Evolutionary conservation across 2,888 invertebrate species (phyloP).

Genomic region (Nemurella pictetii): DNA sequence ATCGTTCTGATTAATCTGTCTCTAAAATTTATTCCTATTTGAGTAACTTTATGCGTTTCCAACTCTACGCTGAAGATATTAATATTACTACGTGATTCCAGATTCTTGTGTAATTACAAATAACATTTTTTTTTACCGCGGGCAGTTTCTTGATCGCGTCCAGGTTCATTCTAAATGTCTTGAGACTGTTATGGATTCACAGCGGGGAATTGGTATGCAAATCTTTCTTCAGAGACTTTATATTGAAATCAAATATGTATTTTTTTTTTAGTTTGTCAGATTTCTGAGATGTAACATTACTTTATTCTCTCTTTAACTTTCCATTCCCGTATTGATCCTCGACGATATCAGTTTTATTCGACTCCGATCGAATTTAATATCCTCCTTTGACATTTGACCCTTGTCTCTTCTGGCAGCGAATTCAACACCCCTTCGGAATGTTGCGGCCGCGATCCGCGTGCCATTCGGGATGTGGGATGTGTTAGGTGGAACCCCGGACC

Average conservation of each 20-base stretch:
- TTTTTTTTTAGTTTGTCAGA: neutral
- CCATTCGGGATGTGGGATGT: neutral
- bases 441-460: neutral
- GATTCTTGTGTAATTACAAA: neutral
- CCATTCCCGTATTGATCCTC: neutral
- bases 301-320: neutral
- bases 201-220: neutral
- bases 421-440: constrained; percentile 7
- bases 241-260: neutral
- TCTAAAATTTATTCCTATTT: neutral
- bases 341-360: neutral
- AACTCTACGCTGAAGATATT: neutral
- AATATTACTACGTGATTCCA: neutral
- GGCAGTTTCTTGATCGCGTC: neutral
- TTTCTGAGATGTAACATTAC: neutral
- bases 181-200: neutral
- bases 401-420: neutral
- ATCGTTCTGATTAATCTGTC: neutral
- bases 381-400: constrained; percentile 22
- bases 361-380: neutral
- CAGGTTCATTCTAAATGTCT: neutral
- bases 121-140: neutral
- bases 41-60: neutral
- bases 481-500: neutral
- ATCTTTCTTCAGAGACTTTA: neutral